Base-by-base conservation (phyloP, 2,888 invertebrate genomes). In the Nesidiocoris tenuis region DNA sequence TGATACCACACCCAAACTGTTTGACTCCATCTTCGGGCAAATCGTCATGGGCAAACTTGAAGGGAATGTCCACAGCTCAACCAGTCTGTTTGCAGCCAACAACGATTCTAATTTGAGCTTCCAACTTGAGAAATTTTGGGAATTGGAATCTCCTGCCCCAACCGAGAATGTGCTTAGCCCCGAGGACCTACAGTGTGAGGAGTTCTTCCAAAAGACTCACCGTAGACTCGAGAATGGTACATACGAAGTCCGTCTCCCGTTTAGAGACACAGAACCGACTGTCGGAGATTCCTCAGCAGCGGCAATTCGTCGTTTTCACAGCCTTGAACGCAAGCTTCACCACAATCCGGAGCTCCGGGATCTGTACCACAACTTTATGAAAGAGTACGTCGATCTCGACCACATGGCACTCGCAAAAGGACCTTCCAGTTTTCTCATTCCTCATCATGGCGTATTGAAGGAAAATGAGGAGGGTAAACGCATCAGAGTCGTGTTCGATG, bases 401-500 rank as follows among this genome's bases (percentile, higher is more conserved):
- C 80, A 81, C 65, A 81, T 81, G 80, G 63, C 63, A 61, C 5
- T 55, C 22, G 74, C 76, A 22, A 59, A 68, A 0, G 71, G 64
- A 59, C 19, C 1, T 5, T 3, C n/a, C 7, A 21, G 12, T 7
- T 80, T 76, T 59, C 82, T 81, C 66, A 56, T 82, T 1, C 82
- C 82, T 17, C 82, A 83, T 77, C 82, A 82, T 24, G 77, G 80
- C 0, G 81, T 82, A 0, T 77, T 71, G 0, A 80, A 80, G n/a
- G 76, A 72, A 12, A 56, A 71, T 3, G 81, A 81, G 68, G 56
- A 77, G 0, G 80, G 81, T 0, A 82, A 81, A 0, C 81, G 81
- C 61, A 65, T 82, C 2, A 76, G 82, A 17, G 80, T 81, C 0
- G 82, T 83, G 1, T 83, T 81, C 66, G 81, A 82, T 59, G 82